Evolutionary conservation across 2,888 invertebrate species (phyloP), one percentile per base, ranked within the genome.

Genomic region (Tenthredo scrophulariae): DNA sequence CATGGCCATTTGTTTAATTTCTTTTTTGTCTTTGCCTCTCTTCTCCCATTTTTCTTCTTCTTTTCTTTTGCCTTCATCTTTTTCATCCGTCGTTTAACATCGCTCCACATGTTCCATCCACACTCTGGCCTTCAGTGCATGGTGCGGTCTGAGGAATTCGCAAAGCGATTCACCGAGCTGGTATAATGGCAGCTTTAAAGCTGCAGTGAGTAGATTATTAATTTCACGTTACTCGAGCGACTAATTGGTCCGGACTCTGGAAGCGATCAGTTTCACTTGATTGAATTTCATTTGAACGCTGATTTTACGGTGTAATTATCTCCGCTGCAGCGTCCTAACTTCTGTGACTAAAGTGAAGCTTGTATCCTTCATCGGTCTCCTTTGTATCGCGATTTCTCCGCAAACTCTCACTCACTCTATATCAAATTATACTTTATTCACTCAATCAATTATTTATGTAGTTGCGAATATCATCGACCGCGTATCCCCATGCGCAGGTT

Each of bases 181-280:
- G 67, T 67, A 26, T 26, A 62, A 46, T 13, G 13, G 9, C 62
- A 26, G 33, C 10, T 67, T 7, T 67, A 62, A 62, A 2, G 26
- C 43, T 43, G 40, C 72, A 40, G 46, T 37, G 58, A 22, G 62
- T 22, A 50, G 46, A 62, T 80, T 80, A 62, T 80, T 80, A 80
- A 80, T 80, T 80, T 80, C 80, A 80, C 80, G 80, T 80, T 62
- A 37, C 62, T 80, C 62, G 80, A 80, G 58, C 80, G 80, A 80
- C 40, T 80, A 62, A 80, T 80, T 62, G 62, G 26, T 62, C 15
- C 62, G 22, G 58, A 40, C n/a, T 58, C n/a, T n/a, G 80, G 40
- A 22, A 40, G 40, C 80, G 22, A 62, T 80, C 37, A 37, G 80
- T 15, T 62, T 50, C 22, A 37, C 80, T 80, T 26, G 40, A 50